Conservation (phyloP, 2,888 invertebrate genomes). For the Pseudolycoriella hygida region DNA sequence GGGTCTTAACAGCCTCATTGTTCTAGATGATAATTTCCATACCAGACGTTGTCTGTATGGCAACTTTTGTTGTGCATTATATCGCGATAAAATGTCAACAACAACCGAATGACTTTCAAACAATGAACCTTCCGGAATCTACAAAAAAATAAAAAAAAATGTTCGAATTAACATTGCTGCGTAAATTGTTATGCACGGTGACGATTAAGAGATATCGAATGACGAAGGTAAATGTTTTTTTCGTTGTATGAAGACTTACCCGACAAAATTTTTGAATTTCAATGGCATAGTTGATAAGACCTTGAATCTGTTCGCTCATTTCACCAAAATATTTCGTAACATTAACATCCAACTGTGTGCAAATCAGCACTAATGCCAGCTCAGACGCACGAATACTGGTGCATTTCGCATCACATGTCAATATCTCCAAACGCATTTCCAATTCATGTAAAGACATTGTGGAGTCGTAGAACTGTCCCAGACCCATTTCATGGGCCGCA, state of each 20-base stretch:
- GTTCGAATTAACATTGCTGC: neutral
- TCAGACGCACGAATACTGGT: constrained; percentile 56
- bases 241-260: no score
- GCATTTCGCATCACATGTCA: constrained; percentile 56
- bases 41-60: constrained; percentile 54
- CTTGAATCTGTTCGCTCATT: constrained; percentile 36
- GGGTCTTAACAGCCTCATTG: constrained; percentile 47
- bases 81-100: constrained; percentile 44
- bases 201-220: no score
- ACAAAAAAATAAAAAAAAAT: constrained; percentile 12
- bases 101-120: constrained; percentile 42
- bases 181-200: no score
- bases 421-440: constrained; percentile 52
- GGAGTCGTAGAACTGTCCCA: constrained; percentile 33
- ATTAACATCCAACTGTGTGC: constrained; percentile 44
- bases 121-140: constrained; percentile 53
- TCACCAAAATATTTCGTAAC: constrained; percentile 25
- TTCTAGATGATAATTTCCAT: constrained; percentile 59
- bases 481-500: constrained; percentile 34
- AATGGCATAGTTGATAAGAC: constrained; percentile 49
- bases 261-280: constrained; percentile 54
- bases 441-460: constrained; percentile 40
- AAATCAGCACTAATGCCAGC: constrained; percentile 59
- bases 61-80: constrained; percentile 51
- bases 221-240: no score